These are phyloP conservation scores for Dolichotis patagonum DNA, from an alignment of 2,113 vertebrate genomes.

Conservation along the genomic window DNA sequence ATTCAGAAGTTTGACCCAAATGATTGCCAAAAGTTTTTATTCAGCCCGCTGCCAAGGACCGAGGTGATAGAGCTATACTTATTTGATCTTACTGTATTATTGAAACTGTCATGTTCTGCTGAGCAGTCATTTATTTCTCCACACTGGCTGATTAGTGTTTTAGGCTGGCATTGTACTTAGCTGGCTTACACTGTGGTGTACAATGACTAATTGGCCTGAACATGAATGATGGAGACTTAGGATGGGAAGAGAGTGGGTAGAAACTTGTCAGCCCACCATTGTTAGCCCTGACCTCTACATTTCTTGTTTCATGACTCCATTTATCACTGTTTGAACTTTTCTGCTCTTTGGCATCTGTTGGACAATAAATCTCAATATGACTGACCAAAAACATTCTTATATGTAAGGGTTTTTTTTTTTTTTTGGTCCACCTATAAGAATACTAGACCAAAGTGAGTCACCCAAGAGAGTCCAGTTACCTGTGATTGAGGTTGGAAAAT, in stretches of 20 bases:
- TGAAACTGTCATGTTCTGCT: constrained; percentile 7
- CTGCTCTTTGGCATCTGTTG: neutral
- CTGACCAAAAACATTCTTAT: neutral
- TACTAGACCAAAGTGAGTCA: neutral
- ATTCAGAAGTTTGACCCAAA: neutral
- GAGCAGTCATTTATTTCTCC: constrained; percentile 6
- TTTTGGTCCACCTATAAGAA: neutral
- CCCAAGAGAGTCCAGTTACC: neutral
- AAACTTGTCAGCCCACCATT: neutral
- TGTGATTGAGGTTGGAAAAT: neutral
- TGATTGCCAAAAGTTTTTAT: neutral
- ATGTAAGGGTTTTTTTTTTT: neutral
- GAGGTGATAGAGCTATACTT: neutral
- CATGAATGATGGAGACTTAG: neutral
- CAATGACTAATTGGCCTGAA: neutral
- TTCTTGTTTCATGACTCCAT: neutral
- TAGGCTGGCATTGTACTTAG: neutral
- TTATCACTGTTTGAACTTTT: neutral
- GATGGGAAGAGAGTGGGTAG: neutral
- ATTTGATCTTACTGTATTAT: constrained; percentile 2
- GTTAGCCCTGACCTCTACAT: neutral
- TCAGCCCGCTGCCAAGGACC: neutral
- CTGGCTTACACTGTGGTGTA: neutral
- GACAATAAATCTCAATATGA: neutral
- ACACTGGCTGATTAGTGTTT: neutral